These are phyloP conservation scores for Cosmia pyralina DNA, from an alignment of 2,888 invertebrate species.

Conservation along the genomic window DNA sequence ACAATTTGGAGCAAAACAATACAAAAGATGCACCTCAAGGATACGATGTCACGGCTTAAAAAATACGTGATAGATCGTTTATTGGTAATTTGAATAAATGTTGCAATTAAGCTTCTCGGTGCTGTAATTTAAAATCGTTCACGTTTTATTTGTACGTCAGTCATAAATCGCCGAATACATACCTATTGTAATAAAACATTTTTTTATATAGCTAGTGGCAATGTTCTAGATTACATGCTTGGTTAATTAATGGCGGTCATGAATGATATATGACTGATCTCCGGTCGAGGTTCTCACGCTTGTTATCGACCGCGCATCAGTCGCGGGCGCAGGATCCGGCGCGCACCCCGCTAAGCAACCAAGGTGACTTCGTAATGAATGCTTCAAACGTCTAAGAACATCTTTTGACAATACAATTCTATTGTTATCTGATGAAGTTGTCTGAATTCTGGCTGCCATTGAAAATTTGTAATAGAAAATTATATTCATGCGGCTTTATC, in stretches of 20 bases:
- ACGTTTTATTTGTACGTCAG: slow-evolving; percentile 45
- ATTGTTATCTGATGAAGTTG: slow-evolving; percentile 45
- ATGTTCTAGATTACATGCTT: slow-evolving; percentile 59
- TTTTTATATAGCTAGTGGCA: slow-evolving; percentile 46
- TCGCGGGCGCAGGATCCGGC: slow-evolving; percentile 48
- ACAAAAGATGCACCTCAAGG: slow-evolving; percentile 63
- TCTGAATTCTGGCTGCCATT: slow-evolving; percentile 38
- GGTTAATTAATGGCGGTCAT: slow-evolving; percentile 53
- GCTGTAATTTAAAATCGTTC: slow-evolving; percentile 59
- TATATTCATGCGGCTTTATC: background rate
- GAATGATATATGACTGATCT: slow-evolving; percentile 58
- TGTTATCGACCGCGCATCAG: slow-evolving; percentile 58
- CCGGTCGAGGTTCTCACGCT: slow-evolving; percentile 60
- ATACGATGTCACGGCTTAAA: slow-evolving; percentile 62
- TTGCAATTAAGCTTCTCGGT: slow-evolving; percentile 54
- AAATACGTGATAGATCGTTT: slow-evolving; percentile 61
- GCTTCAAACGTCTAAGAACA: slow-evolving; percentile 34
- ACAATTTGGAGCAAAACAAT: slow-evolving; percentile 58
- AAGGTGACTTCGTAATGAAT: slow-evolving; percentile 49
- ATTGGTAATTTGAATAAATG: slow-evolving; percentile 58
- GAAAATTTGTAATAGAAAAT: slow-evolving; percentile 26
- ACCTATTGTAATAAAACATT: slow-evolving; percentile 20
- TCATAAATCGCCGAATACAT: slow-evolving; percentile 32
- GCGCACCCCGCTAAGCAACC: slow-evolving; percentile 38
- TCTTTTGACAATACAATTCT: slow-evolving; percentile 41